Conservation (phyloP, 2,797 vertebrate genomes). For the Mus spretus region DNA sequence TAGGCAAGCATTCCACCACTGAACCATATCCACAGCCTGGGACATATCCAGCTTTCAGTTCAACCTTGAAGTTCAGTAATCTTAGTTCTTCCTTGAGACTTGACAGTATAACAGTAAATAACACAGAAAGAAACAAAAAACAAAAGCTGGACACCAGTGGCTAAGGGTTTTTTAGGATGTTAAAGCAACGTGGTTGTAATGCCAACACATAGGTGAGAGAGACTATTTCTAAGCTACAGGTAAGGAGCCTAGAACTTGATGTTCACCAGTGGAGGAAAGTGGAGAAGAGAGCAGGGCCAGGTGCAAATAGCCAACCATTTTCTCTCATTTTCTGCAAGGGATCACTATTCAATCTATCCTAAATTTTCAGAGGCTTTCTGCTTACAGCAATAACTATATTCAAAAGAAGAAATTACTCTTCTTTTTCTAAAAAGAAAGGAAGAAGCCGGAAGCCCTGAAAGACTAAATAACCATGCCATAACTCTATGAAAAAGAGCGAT, state of each 20-base stretch:
- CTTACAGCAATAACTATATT: not conserved
- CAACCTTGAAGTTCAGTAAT: not conserved
- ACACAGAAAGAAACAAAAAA: not conserved
- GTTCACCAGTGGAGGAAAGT: not conserved
- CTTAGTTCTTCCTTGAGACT: conserved; percentile 7
- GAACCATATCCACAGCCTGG: not conserved
- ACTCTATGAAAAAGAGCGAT: not conserved
- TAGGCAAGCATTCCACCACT: not conserved
- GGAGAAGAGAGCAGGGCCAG: not conserved
- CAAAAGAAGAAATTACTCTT: not conserved
- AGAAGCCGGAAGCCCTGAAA: not conserved
- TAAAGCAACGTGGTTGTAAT: not conserved
- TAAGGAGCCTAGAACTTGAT: not conserved
- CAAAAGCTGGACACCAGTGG: not conserved
- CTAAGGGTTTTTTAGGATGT: not conserved
- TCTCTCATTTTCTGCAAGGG: not conserved
- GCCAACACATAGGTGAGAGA: not conserved
- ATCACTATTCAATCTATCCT: conserved; percentile 1
- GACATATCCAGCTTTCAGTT: not conserved
- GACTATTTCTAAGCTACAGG: not conserved
- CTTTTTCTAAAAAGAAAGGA: not conserved
- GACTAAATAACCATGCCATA: not conserved
- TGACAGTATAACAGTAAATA: not conserved
- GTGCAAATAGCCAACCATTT: not conserved
- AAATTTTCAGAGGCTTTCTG: not conserved